Conservation (phyloP, 2,113 vertebrate species). For the Lepidothrix coronata region DNA sequence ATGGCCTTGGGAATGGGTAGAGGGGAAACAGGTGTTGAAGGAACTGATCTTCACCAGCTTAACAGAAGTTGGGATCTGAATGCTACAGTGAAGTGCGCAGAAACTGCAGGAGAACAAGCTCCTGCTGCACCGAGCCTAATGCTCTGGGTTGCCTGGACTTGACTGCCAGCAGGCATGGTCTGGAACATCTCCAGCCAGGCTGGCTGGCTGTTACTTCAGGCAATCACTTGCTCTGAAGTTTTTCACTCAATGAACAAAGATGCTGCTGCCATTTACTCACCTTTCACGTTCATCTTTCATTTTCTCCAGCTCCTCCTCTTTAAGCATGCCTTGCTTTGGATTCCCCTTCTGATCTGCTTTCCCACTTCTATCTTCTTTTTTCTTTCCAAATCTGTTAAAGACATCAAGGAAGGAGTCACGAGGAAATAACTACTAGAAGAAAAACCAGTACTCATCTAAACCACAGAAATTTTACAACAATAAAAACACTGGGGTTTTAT, state of each 20-base stretch:
- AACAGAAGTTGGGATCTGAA: neutral
- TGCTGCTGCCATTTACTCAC: conserved; percentile 49
- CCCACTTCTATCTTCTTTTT: conserved; percentile 87
- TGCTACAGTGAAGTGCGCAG: neutral
- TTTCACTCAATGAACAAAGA: neutral
- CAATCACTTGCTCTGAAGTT: neutral
- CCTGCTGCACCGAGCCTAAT: neutral
- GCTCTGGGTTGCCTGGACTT: neutral
- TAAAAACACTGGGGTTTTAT: neutral
- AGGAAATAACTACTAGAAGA: conserved; percentile 4
- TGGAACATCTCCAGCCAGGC: neutral
- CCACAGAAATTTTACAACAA: neutral
- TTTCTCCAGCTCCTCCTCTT: conserved; percentile 85
- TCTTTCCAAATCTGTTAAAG: conserved; percentile 89
- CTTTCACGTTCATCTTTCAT: conserved; percentile 85
- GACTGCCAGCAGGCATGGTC: neutral
- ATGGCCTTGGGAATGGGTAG: neutral
- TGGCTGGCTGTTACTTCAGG: neutral
- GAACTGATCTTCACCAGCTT: neutral
- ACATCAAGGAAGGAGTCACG: neutral
- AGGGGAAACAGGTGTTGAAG: neutral
- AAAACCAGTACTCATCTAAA: neutral
- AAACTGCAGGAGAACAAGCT: neutral
- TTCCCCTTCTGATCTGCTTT: conserved; percentile 81
- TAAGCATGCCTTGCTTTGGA: conserved; percentile 76